Evolutionary conservation across 2,113 vertebrate genomes (phyloP).

Genomic region (Cyanoderma ruficeps): DNA sequence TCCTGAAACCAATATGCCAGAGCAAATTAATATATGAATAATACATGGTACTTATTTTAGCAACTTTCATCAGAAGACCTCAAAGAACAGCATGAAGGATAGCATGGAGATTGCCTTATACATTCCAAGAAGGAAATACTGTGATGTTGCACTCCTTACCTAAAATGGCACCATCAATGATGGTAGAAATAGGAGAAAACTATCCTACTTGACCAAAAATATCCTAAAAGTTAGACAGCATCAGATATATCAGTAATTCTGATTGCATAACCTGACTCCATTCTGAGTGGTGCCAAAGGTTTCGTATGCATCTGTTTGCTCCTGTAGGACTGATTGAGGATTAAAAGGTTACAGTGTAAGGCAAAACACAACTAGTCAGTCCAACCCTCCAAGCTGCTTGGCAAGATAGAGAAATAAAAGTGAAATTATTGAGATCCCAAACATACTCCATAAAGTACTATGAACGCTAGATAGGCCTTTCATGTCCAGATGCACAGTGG

Average conservation of each 20-base stretch:
- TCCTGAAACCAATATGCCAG: slow-evolving; percentile 38
- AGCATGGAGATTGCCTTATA: not conserved
- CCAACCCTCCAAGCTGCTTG: not conserved
- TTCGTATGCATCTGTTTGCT: rapidly evolving
- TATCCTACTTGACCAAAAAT: not conserved
- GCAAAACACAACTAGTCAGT: not conserved
- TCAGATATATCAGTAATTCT: not conserved
- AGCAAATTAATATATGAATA: slow-evolving; percentile 53
- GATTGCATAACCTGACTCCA: not conserved
- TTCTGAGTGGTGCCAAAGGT: not conserved
- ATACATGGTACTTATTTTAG: slow-evolving; percentile 42
- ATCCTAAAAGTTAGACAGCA: not conserved
- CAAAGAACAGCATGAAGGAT: not conserved
- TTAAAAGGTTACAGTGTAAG: not conserved
- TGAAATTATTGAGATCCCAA: not conserved
- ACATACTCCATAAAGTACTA: not conserved
- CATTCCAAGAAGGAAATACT: not conserved
- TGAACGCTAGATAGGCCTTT: not conserved
- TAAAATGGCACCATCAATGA: rapidly evolving
- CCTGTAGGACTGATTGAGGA: not conserved
- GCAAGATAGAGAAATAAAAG: not conserved
- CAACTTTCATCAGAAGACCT: slow-evolving; percentile 21
- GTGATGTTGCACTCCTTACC: not conserved
- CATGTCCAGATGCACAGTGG: not conserved
- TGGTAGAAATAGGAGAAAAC: not conserved